phyloP scores from a whole-genome alignment of 2,888 invertebrate genomes.

The Synergus laeviventris region DNA sequence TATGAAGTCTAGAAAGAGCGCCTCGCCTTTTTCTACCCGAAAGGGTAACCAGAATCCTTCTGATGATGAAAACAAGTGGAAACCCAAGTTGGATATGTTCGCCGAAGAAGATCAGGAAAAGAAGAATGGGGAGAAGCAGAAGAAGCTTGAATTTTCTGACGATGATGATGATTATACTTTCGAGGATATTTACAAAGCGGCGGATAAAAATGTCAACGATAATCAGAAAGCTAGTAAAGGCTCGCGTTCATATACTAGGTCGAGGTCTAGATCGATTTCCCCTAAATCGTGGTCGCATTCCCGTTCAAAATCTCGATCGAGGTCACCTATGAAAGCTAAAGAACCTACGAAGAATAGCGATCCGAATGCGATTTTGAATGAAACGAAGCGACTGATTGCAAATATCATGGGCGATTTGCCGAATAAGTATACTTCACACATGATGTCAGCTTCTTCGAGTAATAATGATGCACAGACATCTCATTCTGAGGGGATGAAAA shows the following conservation, averaged over 20 bases:
- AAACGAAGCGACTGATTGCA: constrained; percentile 81
- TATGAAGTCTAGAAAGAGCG: constrained; percentile 61
- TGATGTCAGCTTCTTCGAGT: constrained; percentile 46
- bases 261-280: constrained; percentile 63
- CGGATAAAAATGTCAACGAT: constrained; percentile 84
- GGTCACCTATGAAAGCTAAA: constrained; percentile 62
- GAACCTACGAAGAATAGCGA: constrained; percentile 66
- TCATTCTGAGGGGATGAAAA: neutral
- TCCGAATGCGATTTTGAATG: constrained; percentile 76
- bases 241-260: constrained; percentile 61
- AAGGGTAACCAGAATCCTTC: constrained; percentile 75
- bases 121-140: constrained; percentile 68
- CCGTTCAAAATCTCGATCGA: constrained; percentile 60
- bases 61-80: constrained; percentile 71
- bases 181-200: constrained; percentile 88
- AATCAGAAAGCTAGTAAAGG: constrained; percentile 80
- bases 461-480: constrained; percentile 13
- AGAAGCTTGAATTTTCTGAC: constrained; percentile 80
- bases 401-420: constrained; percentile 81
- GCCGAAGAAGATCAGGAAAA: constrained; percentile 71
- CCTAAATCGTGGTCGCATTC: constrained; percentile 69
- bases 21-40: constrained; percentile 78
- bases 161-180: constrained; percentile 90
- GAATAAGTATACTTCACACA: constrained; percentile 67
- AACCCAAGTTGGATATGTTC: constrained; percentile 72